Percentiles rank a stretch among this genome's conserved stretches.
phyloP scores from a whole-genome alignment of 2,797 vertebrate genomes.

The Crypturellus tataupa region DNA sequence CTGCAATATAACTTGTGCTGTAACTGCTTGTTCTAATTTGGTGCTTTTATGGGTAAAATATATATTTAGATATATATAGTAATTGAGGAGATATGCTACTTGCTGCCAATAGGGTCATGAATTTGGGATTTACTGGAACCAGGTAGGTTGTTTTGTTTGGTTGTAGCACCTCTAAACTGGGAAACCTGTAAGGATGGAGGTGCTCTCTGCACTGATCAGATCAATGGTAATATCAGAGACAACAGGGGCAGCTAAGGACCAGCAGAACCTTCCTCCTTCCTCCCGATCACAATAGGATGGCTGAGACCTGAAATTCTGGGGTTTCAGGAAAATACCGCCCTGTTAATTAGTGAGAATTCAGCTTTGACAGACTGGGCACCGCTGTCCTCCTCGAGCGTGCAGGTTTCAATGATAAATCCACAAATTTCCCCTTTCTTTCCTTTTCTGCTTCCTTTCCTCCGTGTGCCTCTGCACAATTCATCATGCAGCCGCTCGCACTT shows the following conservation, averaged over 20 bases:
- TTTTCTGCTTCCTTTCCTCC: not conserved
- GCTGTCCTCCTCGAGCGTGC: not conserved
- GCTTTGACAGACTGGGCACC: not conserved
- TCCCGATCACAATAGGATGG: rapidly evolving
- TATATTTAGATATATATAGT: not conserved
- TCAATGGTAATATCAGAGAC: no score
- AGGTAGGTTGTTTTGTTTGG: no score
- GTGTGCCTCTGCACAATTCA: not conserved
- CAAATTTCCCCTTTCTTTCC: not conserved
- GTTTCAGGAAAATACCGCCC: not conserved
- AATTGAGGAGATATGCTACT: not conserved
- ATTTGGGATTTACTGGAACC: not conserved
- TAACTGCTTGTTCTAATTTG: not conserved
- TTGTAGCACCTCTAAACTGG: not conserved
- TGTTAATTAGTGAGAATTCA: not conserved
- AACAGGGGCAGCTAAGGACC: rapidly evolving
- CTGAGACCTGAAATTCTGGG: not conserved
- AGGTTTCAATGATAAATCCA: not conserved
- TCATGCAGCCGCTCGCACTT: not conserved
- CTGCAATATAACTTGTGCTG: rapidly evolving
- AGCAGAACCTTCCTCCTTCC: rapidly evolving
- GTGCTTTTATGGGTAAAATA: not conserved
- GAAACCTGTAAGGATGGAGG: not conserved
- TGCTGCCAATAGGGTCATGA: not conserved
- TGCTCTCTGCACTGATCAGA: no score